Evolutionary conservation across 2,797 vertebrate genomes (phyloP), one percentile per base, ranked within the genome.

Genomic region (Falco naumanni): DNA sequence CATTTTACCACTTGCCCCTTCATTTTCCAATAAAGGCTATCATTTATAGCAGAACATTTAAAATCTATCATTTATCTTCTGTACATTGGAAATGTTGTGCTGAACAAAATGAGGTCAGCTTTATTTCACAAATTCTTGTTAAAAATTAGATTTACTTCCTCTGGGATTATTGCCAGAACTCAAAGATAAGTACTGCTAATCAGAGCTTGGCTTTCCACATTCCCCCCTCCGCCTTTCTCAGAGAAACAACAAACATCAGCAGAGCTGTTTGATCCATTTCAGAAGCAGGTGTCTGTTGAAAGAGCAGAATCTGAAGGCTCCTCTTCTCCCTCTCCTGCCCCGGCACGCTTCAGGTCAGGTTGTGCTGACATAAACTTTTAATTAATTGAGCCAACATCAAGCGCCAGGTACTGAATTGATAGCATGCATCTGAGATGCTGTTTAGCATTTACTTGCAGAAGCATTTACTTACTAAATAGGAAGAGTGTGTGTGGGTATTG

Each of bases 271-370:
- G 59, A 79, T 53, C 43, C 71, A 61, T 68, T 74, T 91, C 75
- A 91, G 72, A 85, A 89, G 56, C 83, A 89, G 74, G 78, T 87
- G 66, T 39, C 72, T 72, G n/a, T 71, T 91, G 10, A 70, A 83
- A 71, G 33, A 61, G 14, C 25, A 75, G 31, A 81, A 59, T 50
- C 65, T 64, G 77, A 84, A 89, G 64, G 45, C 53, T 81, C 15
- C 31, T 75, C 53, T 65, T 78, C 34, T 64, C 16, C 47, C 47
- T 74, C 68, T 85, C 69, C 63, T 70, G 37, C n/a, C 17, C 51
- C 24, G 72, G 50, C 9, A 10, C 45, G 43, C 74, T 87, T 94
- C 75, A 88, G 90, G 89, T 95, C 85, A 97, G 84, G 72, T 82
- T 89, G 72, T 54, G n/a, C 83, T 93, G 76, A 93, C 63, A 87